Conservation (phyloP, 2,113 vertebrate species). For the Scytalopus superciliaris region DNA sequence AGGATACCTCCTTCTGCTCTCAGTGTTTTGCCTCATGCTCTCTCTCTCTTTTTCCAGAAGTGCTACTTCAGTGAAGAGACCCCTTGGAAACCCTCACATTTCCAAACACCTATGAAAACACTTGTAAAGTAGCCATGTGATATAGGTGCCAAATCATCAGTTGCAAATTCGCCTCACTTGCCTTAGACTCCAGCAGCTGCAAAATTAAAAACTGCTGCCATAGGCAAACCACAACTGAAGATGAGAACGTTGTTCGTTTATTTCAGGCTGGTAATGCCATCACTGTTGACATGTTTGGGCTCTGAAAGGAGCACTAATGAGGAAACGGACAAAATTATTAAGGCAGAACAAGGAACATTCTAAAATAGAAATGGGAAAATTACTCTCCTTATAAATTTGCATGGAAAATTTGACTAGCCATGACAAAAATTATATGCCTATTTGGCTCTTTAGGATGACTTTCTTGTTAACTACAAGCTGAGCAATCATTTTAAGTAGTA, state of each 20-base stretch:
- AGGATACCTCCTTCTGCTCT: not conserved
- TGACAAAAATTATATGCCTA: constrained; percentile 29
- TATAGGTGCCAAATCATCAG: not conserved
- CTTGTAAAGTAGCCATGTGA: not conserved
- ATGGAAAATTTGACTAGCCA: constrained; percentile 46
- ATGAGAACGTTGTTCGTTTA: constrained; percentile 5
- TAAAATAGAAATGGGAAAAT: constrained; percentile 40
- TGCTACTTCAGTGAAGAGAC: not conserved
- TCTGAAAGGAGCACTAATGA: constrained; percentile 50
- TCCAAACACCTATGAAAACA: not conserved
- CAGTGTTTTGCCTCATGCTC: not conserved
- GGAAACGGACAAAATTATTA: constrained; percentile 38
- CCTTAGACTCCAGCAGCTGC: not conserved
- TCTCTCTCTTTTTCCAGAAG: not conserved
- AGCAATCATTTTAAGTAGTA: constrained; percentile 33
- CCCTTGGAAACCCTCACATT: not conserved
- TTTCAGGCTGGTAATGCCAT: constrained; percentile 3
- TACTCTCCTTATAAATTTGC: not conserved
- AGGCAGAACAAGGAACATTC: constrained; percentile 1
- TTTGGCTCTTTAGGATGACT: constrained; percentile 25
- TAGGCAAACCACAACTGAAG: not conserved
- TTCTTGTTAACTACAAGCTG: constrained; percentile 35
- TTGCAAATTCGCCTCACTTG: not conserved
- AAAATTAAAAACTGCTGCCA: constrained; percentile 40
- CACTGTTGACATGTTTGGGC: constrained; percentile 43